phyloP scores from a whole-genome alignment of 1,140 invertebrate genomes.

The Apis florea region DNA sequence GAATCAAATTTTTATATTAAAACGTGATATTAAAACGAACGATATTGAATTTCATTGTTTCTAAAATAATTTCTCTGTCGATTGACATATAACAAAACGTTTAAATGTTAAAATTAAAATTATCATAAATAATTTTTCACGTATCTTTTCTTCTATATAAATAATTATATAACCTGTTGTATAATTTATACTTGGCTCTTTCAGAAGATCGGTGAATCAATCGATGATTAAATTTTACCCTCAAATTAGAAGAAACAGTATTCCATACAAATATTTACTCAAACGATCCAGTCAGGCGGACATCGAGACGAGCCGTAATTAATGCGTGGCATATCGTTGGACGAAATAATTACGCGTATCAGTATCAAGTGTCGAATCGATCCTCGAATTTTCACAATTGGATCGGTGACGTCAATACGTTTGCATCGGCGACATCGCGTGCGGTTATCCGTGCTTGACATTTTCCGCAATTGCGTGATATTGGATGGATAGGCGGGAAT shows the following conservation, averaged over 20 bases:
- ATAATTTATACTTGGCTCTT: no score
- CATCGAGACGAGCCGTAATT: constrained; percentile 12
- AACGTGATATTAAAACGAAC: no score
- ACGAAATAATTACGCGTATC: constrained; percentile 59
- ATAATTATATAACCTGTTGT: no score
- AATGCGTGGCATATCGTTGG: constrained; percentile 46
- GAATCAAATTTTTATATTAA: no score
- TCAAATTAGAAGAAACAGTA: constrained; percentile 9
- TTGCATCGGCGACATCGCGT: constrained; percentile 44
- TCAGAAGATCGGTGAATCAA: no score
- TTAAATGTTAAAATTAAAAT: no score
- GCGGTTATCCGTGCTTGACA: constrained; percentile 60
- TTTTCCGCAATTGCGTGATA: constrained; percentile 64
- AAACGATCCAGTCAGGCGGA: not conserved
- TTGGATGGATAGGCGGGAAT: constrained; percentile 54
- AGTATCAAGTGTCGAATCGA: constrained; percentile 58
- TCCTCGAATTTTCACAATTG: constrained; percentile 58
- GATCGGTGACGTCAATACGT: constrained; percentile 32
- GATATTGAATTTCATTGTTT: no score
- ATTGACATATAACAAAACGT: no score
- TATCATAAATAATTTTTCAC: no score
- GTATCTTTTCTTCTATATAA: no score
- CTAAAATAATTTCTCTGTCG: no score
- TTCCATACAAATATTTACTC: not conserved
- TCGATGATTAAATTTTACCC: not conserved